These are phyloP conservation scores for Agapornis roseicollis DNA, from an alignment of 2,113 vertebrate species.

Conservation along the genomic window DNA sequence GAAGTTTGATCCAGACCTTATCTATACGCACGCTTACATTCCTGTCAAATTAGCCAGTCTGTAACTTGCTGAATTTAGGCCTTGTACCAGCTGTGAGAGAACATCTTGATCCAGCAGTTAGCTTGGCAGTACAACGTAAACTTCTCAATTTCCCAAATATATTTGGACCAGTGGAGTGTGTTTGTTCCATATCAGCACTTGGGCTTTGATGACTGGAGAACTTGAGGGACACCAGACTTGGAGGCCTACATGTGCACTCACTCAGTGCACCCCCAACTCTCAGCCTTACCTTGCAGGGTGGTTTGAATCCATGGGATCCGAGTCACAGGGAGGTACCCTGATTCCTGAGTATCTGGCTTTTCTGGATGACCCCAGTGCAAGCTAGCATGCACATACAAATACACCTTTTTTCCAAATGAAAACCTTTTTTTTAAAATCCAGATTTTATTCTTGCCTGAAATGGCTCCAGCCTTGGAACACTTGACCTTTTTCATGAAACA, in stretches of 20 bases:
- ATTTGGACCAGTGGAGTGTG: neutral
- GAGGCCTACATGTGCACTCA: neutral
- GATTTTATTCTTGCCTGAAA: neutral
- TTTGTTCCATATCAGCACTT: neutral
- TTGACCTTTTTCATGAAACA: neutral
- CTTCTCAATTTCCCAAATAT: neutral
- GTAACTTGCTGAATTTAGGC: neutral
- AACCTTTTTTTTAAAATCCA: neutral
- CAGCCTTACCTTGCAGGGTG: fast-evolving
- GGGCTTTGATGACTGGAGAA: neutral
- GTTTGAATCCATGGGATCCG: neutral
- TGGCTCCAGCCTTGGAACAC: neutral
- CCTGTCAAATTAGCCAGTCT: neutral
- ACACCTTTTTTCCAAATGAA: neutral
- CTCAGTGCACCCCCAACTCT: neutral
- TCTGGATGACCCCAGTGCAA: neutral
- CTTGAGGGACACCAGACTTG: neutral
- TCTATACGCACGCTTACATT: neutral
- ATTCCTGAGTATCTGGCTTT: neutral
- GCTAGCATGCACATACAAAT: neutral
- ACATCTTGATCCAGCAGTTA: neutral
- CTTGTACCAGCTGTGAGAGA: neutral
- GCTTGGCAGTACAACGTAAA: neutral
- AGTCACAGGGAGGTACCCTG: fast-evolving
- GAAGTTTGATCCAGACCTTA: neutral